Evolutionary conservation across 2,888 invertebrate species (phyloP), one percentile per base, ranked within the genome.

Genomic region (Xylota segnis): DNA sequence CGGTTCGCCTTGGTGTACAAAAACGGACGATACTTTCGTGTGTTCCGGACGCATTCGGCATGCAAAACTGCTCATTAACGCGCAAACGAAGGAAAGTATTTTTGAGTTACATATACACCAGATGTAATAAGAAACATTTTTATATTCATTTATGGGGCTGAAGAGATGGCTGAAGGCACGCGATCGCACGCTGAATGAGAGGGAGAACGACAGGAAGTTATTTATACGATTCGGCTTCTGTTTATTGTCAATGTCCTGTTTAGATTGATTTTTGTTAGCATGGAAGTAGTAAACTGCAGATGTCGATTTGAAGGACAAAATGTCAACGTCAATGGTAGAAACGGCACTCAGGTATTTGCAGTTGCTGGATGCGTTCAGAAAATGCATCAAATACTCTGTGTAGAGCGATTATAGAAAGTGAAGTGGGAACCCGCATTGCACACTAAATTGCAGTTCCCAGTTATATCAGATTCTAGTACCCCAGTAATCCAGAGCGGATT

Each of bases 161-260:
- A 9, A 32, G 12, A 40, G 50, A 23, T 40, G 34, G 59, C 27
- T 29, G 32, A 61, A 23, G 52, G 29, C 56, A 52, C 9, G 43
- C 61, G 29, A 63, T 29, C 10, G 18, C 54, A 23, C 23, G 23
- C 1, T 5, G 47, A 18, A 89, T 88, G 87, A 29, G 88, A 88
- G 89, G 88, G 88, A 23, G 23, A 23, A 23, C 23, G 23, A 90
- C 90, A 89, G 76, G 52, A 84, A 50, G 90, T 89, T 90, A 91
- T 91, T 90, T 90, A 87, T 90, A 72, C 75, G 89, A 90, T 54
- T 52, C 47, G 27, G 32, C 47, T 76, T 89, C 89, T 90, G 90
- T 87, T 90, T 90, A 89, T 89, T 89, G 88, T 90, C 89, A 87
- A 88, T 82, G 76, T 76, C 84, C 84, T 81, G 82, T 82, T 76